These are phyloP conservation scores for Cyaniris semiargus DNA, from an alignment of 2,888 invertebrate species.

Conservation along the genomic window DNA sequence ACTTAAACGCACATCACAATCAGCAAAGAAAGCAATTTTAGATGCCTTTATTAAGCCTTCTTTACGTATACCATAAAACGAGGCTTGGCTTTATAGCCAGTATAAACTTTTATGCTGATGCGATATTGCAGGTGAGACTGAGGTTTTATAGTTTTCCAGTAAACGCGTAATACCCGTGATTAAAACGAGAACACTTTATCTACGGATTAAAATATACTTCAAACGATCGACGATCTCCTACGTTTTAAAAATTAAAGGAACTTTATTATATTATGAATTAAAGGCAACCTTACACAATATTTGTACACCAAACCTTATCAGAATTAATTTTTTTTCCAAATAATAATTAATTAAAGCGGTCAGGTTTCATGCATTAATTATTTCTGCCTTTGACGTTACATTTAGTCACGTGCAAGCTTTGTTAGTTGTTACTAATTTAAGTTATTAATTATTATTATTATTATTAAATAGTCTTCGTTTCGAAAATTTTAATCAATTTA, in stretches of 20 bases:
- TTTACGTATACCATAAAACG: conserved; percentile 17
- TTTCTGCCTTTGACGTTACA: too few species aligned
- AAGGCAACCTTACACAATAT: not conserved
- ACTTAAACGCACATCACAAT: not conserved
- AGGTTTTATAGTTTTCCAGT: conserved; percentile 26
- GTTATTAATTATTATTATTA: too few species aligned
- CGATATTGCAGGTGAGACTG: conserved; percentile 15
- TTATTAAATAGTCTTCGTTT: too few species aligned
- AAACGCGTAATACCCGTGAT: not conserved
- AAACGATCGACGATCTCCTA: not conserved
- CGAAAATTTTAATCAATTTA: too few species aligned
- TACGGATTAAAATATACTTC: not conserved
- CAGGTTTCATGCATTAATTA: not conserved
- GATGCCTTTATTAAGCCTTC: not conserved
- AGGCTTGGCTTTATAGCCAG: not conserved
- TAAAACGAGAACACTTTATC: not conserved
- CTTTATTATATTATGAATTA: not conserved
- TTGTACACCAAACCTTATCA: not conserved
- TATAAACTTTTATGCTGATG: conserved; percentile 23
- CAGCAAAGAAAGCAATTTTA: not conserved
- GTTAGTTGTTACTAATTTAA: too few species aligned
- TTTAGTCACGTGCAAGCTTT: too few species aligned
- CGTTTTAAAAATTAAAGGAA: not conserved
- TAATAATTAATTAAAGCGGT: not conserved
- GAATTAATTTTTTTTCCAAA: not conserved